Base-by-base conservation (phyloP, 2,797 vertebrate species). In the Salarias fasciatus region DNA sequence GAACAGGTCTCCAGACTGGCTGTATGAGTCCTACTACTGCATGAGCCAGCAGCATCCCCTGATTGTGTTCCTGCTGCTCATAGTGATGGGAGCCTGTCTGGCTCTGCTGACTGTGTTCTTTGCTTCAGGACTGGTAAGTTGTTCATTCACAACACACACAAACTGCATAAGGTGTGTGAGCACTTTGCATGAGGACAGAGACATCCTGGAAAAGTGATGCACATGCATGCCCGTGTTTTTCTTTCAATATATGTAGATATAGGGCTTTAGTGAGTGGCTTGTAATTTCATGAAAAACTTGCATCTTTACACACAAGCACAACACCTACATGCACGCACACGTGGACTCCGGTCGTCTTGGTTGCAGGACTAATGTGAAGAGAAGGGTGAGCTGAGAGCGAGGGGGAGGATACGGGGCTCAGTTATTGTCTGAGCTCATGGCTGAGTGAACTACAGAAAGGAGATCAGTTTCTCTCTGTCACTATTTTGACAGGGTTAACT, bases 21-120 rank as follows among this genome's bases (percentile, higher is more conserved):
- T 97, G 7, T 97, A 97, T 57, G 88, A 91, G 75, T 91, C 90
- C 60, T 97, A 99, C 92, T 97, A 97, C 89, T 95, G 97, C 88
- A 96, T 98, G 96, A 99, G 95, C 97, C 97, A 98, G 91, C 97
- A 98, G 94, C 97, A 98, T 93, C 97, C 97, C 59, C 94, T 99
- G 75, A 96, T 98, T 90, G 95, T 98, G 84, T 98, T 99, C 86
- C 91, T 99, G 87, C 95, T 99, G 79, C 94, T 99, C 81, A 98
- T 99, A 88, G 94, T 99, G 83, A 98, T 98, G 94, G 97, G 96
- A 91, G 94, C 96, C 63, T 99, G 96, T 82, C 89, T 99, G 80
- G 95, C 96, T 83, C 92, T 99, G 75, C 94, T 99, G 38, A 94
- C 93, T 63, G 95, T 98, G 80, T 99, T 98, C 93, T 99, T 98